Conservation (phyloP, 2,113 vertebrate genomes). For the Nesospiza acunhae region DNA sequence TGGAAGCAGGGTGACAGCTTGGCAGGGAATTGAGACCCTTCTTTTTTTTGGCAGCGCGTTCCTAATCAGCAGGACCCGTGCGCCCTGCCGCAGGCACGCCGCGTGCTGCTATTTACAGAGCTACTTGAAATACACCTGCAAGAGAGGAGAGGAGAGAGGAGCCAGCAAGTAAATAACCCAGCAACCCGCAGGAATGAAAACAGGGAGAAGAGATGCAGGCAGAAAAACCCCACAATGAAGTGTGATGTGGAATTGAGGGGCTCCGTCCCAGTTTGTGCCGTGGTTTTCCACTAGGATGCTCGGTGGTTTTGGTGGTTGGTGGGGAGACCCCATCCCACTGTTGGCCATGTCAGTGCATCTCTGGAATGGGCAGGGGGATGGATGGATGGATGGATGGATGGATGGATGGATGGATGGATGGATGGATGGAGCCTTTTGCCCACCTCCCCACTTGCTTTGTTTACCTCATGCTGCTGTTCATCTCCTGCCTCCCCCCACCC, state of each 20-base stretch:
- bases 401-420: background rate
- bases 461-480: background rate
- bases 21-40: constrained; percentile 30
- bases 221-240: background rate
- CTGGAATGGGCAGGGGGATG: background rate
- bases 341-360: accelerated
- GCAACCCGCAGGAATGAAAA: constrained; percentile 1
- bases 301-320: background rate
- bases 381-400: background rate
- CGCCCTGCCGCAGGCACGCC: constrained; percentile 26
- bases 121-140: constrained; percentile 73
- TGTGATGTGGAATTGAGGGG: background rate
- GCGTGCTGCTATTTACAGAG: constrained; percentile 61
- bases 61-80: constrained; percentile 58
- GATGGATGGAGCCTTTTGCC: background rate
- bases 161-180: constrained; percentile 59
- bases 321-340: background rate
- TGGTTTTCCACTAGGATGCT: background rate
- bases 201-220: background rate
- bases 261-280: accelerated
- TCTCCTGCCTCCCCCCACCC: background rate
- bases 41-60: background rate
- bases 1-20: background rate
- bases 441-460: background rate
- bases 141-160: constrained; percentile 37